These are phyloP conservation scores for Euphonia xanthogaster DNA, from an alignment of 2,797 vertebrate species.

Conservation along the genomic window DNA sequence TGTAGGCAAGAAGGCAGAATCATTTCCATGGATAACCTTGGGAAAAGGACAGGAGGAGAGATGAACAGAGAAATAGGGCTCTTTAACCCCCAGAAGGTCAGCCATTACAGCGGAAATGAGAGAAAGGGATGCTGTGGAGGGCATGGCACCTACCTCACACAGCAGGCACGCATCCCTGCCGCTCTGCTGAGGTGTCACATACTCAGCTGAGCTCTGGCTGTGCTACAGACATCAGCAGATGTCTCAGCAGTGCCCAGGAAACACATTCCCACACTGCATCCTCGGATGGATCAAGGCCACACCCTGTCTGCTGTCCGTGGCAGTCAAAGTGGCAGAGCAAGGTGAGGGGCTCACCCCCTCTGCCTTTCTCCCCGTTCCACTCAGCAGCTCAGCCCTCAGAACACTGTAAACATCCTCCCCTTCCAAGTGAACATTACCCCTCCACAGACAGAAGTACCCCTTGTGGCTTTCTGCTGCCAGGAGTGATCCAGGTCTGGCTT, in stretches of 20 bases:
- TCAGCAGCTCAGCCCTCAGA: not conserved
- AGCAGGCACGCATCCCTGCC: not conserved
- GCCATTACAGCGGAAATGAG: not conserved
- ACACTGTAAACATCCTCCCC: not conserved
- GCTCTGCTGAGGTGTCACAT: not conserved
- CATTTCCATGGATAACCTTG: not conserved
- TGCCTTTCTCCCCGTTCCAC: not conserved
- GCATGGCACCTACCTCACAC: not conserved
- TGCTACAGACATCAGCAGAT: not conserved
- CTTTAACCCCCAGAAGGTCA: not conserved
- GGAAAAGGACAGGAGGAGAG: not conserved
- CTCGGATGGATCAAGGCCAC: not conserved
- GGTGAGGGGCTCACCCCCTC: not conserved
- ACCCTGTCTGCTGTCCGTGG: not conserved
- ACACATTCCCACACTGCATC: not conserved
- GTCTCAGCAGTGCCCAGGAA: not conserved
- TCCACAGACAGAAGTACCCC: not conserved
- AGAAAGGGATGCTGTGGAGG: not conserved
- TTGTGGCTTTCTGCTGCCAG: not conserved
- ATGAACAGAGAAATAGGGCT: not conserved
- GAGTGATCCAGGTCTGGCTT: not conserved
- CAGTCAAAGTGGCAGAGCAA: not conserved
- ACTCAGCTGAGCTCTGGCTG: not conserved
- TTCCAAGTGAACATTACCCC: not conserved
- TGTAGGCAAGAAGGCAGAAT: not conserved